Evolutionary conservation across 2,113 vertebrate genomes (phyloP).

Genomic region (Trichomycterus rosablanca): DNA sequence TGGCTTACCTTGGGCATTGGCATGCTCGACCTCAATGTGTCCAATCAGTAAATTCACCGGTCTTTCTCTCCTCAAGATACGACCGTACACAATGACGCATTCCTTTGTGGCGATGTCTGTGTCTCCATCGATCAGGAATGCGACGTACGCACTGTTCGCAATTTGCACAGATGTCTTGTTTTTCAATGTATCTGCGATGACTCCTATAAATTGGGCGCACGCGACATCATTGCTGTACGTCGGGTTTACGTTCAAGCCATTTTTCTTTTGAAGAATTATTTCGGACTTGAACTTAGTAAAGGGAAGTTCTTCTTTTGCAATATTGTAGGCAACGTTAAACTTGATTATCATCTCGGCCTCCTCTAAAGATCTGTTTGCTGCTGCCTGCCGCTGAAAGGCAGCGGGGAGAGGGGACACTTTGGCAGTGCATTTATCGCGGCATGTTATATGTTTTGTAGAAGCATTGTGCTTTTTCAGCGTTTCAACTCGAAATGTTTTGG

Average conservation of each 20-base stretch:
- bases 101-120: constrained; percentile 4
- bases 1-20: too few relatives aligned
- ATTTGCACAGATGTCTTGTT: constrained; percentile 1
- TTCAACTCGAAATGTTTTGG: too few relatives aligned
- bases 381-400: too few relatives aligned
- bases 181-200: constrained; percentile 9
- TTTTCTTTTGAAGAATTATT: constrained; percentile 14
- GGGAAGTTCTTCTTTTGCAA: constrained; percentile 23
- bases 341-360: constrained; percentile 14
- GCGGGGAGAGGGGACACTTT: too few relatives aligned
- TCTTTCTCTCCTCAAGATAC: neutral
- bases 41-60: too few relatives aligned
- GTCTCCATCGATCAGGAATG: constrained; percentile 13
- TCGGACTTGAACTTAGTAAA: constrained; percentile 12
- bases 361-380: too few relatives aligned
- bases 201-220: constrained; percentile 18
- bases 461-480: too few relatives aligned
- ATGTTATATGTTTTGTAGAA: constrained; percentile 24
- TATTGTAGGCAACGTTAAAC: constrained; percentile 21
- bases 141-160: neutral
- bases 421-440: too few relatives aligned
- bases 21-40: too few relatives aligned
- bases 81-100: constrained; percentile 4
- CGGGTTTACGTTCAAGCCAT: constrained; percentile 13
- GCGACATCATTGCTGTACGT: too few relatives aligned